Conservation (phyloP, 1,140 invertebrate species). For the Danaus melanippus region DNA sequence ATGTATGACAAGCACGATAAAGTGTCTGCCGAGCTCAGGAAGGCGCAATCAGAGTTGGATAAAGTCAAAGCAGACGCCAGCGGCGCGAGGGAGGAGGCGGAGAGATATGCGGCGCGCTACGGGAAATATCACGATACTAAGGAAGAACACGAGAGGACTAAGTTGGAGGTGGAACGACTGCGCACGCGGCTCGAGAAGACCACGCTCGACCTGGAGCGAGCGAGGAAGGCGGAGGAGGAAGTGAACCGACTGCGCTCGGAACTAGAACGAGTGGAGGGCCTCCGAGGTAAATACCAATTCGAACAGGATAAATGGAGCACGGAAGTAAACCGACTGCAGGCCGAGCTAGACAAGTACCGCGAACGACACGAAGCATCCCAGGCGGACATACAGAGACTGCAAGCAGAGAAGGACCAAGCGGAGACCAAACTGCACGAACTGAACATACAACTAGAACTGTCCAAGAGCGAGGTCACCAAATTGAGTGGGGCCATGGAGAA, state of each 20-base stretch:
- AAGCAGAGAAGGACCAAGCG: constrained; percentile 77
- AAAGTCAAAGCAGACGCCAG: constrained; percentile 80
- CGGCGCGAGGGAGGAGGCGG: constrained; percentile 79
- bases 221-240: constrained; percentile 79
- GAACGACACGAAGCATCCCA: constrained; percentile 83
- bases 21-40: constrained; percentile 84
- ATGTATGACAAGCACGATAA: constrained; percentile 92
- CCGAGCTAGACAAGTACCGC: constrained; percentile 80
- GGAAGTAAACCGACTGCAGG: constrained; percentile 59
- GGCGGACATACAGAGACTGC: constrained; percentile 80
- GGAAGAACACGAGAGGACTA: constrained; percentile 84
- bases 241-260: constrained; percentile 78
- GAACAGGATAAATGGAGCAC: constrained; percentile 86
- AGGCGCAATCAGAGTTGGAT: constrained; percentile 84
- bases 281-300: constrained; percentile 89
- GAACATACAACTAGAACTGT: constrained; percentile 84
- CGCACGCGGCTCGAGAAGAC: constrained; percentile 88
- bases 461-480: constrained; percentile 84
- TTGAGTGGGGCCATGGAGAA: constrained; percentile 81
- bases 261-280: constrained; percentile 81
- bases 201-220: constrained; percentile 82
- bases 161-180: constrained; percentile 87
- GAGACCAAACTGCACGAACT: constrained; percentile 85
- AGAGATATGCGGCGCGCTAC: constrained; percentile 81
- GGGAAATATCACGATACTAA: constrained; percentile 86